These are phyloP conservation scores for Drosophila tropicalis DNA, from an alignment of 1,140 invertebrate species.

Conservation along the genomic window DNA sequence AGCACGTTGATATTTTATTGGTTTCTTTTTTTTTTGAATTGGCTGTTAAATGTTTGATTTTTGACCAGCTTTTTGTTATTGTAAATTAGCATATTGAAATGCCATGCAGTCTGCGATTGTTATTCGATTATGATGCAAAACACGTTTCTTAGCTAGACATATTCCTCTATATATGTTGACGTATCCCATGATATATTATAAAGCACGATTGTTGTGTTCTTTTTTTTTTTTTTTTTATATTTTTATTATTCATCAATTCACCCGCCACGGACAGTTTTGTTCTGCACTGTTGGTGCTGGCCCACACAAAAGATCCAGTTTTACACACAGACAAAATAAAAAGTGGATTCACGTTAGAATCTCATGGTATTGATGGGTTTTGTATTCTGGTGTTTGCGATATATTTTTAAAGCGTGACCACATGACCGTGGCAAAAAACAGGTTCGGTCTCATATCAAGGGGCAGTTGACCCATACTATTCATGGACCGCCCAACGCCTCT, in stretches of 20 bases:
- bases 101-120: constrained; percentile 61
- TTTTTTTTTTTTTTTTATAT: not conserved
- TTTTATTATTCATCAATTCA: constrained; percentile 55
- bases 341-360: constrained; percentile 46
- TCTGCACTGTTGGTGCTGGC: constrained; percentile 45
- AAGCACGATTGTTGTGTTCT: constrained; percentile 8
- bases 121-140: constrained; percentile 58
- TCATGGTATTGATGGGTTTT: constrained; percentile 33
- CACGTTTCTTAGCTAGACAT: constrained; percentile 23
- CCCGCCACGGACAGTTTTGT: constrained; percentile 26
- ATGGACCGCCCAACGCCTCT: not conserved
- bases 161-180: not conserved
- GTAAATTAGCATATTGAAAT: constrained; percentile 66
- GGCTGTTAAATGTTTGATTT: constrained; percentile 15
- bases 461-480: constrained; percentile 37
- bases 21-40: constrained; percentile 6
- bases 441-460: constrained; percentile 31
- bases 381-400: constrained; percentile 21
- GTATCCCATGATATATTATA: constrained; percentile 5
- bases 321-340: constrained; percentile 25
- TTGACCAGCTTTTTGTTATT: constrained; percentile 26
- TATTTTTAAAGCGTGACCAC: constrained; percentile 80
- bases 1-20: constrained; percentile 24
- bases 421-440: constrained; percentile 45
- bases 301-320: constrained; percentile 26